Conservation (phyloP, 2,797 vertebrate genomes). For the Hirundo rustica region DNA sequence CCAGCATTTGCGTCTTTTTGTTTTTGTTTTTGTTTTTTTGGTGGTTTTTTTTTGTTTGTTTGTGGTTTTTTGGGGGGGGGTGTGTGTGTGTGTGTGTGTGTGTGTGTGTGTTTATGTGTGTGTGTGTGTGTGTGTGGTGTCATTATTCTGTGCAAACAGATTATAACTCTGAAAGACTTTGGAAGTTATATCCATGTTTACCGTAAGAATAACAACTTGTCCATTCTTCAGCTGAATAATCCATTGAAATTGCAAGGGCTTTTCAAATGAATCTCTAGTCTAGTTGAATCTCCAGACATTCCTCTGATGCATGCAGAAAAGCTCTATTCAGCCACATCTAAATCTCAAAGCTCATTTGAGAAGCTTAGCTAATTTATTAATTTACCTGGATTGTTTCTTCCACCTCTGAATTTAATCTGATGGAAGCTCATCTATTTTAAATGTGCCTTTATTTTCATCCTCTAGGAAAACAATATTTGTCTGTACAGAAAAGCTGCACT, state of each 20-base stretch:
- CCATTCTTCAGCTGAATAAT: conserved; percentile 24
- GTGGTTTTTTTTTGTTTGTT: neutral
- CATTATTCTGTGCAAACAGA: neutral
- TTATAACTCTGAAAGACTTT: neutral
- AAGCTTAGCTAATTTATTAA: conserved; percentile 34
- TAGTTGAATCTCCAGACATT: conserved; percentile 26
- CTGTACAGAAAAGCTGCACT: conserved; percentile 15
- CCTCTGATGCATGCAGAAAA: conserved; percentile 28
- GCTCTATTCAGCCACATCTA: neutral
- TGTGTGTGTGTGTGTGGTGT: neutral
- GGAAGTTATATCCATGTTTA: neutral
- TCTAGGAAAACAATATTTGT: conserved; percentile 35
- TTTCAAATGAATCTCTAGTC: neutral
- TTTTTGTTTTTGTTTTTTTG: neutral
- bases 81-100: neutral
- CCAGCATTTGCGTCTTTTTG: neutral
- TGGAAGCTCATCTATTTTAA: conserved; percentile 14
- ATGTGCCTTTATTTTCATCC: conserved; percentile 10
- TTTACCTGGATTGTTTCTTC: conserved; percentile 44
- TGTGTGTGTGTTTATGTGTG: too few relatives aligned
- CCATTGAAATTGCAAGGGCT: conserved; percentile 7
- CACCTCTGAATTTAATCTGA: conserved; percentile 20
- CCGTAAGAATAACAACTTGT: neutral
- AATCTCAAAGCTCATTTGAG: conserved; percentile 31
- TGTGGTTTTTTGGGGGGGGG: too few relatives aligned